Percentiles rank a stretch among this genome's conserved stretches.
Evolutionary conservation across 2,113 vertebrate species (phyloP).

Genomic region (Nesospiza acunhae): DNA sequence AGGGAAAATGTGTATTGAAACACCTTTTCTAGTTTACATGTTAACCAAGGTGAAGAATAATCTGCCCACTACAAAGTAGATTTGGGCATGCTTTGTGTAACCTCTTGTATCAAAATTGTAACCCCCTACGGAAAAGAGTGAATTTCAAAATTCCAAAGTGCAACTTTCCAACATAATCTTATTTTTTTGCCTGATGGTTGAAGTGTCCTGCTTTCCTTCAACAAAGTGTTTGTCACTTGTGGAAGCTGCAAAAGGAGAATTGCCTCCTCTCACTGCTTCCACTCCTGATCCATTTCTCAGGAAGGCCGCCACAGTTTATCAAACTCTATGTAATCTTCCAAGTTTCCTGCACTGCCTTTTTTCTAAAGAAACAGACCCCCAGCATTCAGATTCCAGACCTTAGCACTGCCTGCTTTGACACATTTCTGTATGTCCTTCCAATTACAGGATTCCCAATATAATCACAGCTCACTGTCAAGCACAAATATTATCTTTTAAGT

Average conservation of each 20-base stretch:
- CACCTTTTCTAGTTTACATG: neutral
- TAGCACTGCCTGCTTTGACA: neutral
- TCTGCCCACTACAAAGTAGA: neutral
- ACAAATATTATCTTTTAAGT: neutral
- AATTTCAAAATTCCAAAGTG: neutral
- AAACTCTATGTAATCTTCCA: rapidly evolving
- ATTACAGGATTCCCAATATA: neutral
- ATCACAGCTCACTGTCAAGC: neutral
- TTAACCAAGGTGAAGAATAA: neutral
- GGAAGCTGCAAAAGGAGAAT: neutral
- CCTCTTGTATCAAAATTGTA: neutral
- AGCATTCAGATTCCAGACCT: neutral
- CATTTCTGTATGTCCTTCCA: neutral
- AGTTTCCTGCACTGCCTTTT: neutral
- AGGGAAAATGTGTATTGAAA: neutral
- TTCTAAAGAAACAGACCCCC: neutral
- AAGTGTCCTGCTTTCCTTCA: neutral
- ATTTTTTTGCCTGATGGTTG: neutral
- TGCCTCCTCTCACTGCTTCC: neutral
- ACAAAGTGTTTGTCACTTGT: neutral
- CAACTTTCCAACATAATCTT: neutral
- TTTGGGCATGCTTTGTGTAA: neutral
- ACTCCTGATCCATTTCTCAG: neutral
- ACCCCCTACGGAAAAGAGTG: neutral
- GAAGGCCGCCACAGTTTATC: neutral